Evolutionary conservation across 2,113 vertebrate genomes (phyloP), one percentile per base, ranked within the genome.

Genomic region (Nyctereutes procyonoides): DNA sequence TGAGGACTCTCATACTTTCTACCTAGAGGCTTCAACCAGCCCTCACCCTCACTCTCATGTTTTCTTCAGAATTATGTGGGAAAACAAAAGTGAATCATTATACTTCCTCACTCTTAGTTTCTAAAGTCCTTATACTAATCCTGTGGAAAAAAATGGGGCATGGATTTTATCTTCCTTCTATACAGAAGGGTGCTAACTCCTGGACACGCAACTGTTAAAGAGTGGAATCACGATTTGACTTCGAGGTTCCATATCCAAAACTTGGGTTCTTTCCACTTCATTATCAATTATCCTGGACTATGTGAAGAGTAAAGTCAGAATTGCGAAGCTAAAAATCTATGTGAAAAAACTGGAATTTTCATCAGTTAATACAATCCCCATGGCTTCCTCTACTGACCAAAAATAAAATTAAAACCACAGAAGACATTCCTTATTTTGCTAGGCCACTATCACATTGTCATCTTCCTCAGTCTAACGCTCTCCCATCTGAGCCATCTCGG

Each of bases 261-360:
- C 38, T 74, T 77, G 56, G 63, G 62, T 69, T 71, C 30, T 74
- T 92, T 69, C 51, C 8, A 79, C 53, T 89, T 97, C 60, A 77
- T 28, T 90, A 73, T 74, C 74, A 81, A 74, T 91, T 91, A 88
- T 84, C 1, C 63, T 91, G 58, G 55, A 91, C 69, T 67, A 19
- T 83, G 48, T 86, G 60, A 84, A 84, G 20, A 93, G 26, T 32
- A 91, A 88, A 87, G 88, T 84, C 48, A 91, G 90, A 93, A 95
- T 60, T 97, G 67, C 80, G 26, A 96, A 84, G 55, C 67, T 82
- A 93, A 96, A 90, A 81, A 65, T 69, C 11, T 79, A 77, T 8
- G 28, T 38, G 7, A 96, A 69, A 77, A 88, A 85, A n/a, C 1
- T 73, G 35, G 84, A 73, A 84, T 79, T 86, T 30, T 86, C 6